Percentiles rank a stretch among this genome's conserved stretches.
Evolutionary conservation across 2,888 invertebrate genomes (phyloP).

Genomic region (Pyralis farinalis): DNA sequence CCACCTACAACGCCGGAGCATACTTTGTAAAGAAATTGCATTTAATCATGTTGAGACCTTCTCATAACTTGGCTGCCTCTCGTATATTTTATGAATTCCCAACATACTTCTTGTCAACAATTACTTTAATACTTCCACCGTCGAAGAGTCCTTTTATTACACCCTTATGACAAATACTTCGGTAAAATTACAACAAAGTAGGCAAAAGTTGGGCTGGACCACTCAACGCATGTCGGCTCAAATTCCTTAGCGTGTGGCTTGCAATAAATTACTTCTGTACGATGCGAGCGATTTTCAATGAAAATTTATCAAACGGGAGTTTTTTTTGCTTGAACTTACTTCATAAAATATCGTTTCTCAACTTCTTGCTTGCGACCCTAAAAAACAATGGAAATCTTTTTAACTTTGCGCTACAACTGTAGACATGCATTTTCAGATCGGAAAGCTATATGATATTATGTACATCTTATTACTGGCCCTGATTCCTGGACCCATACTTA

Average conservation of each 20-base stretch:
- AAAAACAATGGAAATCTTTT: conserved; percentile 4
- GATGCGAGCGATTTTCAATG: conserved; percentile 7
- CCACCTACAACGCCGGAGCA: conserved; percentile 47
- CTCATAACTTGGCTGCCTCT: conserved; percentile 59
- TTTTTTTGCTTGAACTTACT: conserved; percentile 2
- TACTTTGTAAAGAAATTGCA: conserved; percentile 76
- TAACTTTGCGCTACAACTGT: conserved; percentile 2
- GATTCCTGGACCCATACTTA: no score
- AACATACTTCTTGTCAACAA: conserved; percentile 67
- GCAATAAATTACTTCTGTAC: conserved; percentile 12
- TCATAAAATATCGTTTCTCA: conserved; percentile 9
- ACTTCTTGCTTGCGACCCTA: conserved; percentile 1
- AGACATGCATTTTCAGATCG: conserved; percentile 1
- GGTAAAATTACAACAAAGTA: conserved; percentile 44
- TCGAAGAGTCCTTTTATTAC: conserved; percentile 43
- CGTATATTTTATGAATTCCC: conserved; percentile 66
- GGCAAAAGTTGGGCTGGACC: conserved; percentile 17
- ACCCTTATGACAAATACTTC: conserved; percentile 59
- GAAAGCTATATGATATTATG: no score
- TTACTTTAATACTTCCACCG: conserved; percentile 61
- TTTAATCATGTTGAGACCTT: conserved; percentile 68
- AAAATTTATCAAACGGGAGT: conserved; percentile 9
- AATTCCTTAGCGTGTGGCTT: conserved; percentile 25
- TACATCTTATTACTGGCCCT: no score
- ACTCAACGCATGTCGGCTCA: conserved; percentile 4